Evolutionary conservation across 2,113 vertebrate species (phyloP).

Genomic region (Vombatus ursinus): DNA sequence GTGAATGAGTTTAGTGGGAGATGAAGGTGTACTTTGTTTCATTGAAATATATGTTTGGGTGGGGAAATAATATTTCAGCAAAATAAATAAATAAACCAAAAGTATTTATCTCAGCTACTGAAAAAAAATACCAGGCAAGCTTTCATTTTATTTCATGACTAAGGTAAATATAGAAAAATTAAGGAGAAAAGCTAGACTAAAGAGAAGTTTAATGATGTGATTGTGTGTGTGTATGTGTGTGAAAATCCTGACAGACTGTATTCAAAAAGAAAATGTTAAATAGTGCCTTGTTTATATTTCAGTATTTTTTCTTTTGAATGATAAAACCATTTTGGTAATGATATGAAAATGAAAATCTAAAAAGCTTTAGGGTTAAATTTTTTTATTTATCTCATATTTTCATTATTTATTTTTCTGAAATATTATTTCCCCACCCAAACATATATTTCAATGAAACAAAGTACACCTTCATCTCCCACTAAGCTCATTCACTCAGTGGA

Average conservation of each 20-base stretch:
- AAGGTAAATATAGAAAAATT: background rate
- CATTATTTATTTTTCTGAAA: background rate
- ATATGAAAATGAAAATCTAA: background rate
- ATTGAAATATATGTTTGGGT: background rate
- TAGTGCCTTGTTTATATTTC: background rate
- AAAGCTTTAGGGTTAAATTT: background rate
- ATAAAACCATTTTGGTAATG: background rate
- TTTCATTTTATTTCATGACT: background rate
- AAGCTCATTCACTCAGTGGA: slow-evolving; percentile 29
- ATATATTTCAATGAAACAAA: background rate
- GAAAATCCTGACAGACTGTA: background rate
- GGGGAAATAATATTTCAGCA: background rate
- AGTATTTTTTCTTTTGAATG: background rate
- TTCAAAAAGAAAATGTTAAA: background rate
- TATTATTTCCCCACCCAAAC: background rate
- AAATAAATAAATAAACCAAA: background rate
- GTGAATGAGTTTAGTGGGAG: slow-evolving; percentile 13
- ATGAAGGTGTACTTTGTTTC: slow-evolving; percentile 28
- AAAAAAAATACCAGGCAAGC: background rate
- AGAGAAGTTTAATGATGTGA: background rate
- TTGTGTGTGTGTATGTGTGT: background rate
- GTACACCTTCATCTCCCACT: slow-evolving; percentile 25
- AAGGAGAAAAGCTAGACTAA: background rate
- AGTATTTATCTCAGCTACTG: background rate
- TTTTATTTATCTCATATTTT: background rate